Conservation (phyloP, 2,797 vertebrate species). For the Sternarchorhynchus goeldii region DNA sequence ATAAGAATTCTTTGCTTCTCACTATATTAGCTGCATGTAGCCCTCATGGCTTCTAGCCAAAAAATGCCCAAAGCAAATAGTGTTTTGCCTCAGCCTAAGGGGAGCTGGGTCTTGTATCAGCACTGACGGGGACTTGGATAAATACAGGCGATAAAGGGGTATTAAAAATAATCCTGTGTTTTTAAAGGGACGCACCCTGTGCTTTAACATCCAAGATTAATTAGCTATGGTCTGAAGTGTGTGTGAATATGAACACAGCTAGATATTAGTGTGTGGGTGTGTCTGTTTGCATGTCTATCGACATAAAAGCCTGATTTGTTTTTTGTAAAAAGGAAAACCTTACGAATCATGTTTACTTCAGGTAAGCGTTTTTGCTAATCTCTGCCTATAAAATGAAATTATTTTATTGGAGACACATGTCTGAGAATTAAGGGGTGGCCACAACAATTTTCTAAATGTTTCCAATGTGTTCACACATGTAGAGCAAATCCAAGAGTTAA, state of each 20-base stretch:
- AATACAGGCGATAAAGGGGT: slow-evolving; percentile 58
- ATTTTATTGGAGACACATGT: slow-evolving; percentile 39
- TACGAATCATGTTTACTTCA: slow-evolving; percentile 19
- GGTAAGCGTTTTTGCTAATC: slow-evolving; percentile 32
- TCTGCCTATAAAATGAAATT: slow-evolving; percentile 22
- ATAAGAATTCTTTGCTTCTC: slow-evolving; percentile 63
- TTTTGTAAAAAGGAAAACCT: slow-evolving; percentile 28
- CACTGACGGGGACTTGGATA: slow-evolving; percentile 49
- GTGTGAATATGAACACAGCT: slow-evolving; percentile 46
- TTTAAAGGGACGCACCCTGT: slow-evolving; percentile 58
- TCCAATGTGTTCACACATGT: slow-evolving; percentile 8
- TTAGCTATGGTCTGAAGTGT: slow-evolving; percentile 19
- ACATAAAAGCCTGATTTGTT: slow-evolving; percentile 16
- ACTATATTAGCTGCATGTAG: slow-evolving; percentile 66
- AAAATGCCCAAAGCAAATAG: slow-evolving; percentile 67
- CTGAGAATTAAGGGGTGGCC: not conserved
- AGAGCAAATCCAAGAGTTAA: not conserved
- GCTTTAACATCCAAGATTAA: slow-evolving; percentile 38
- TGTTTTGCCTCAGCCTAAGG: slow-evolving; percentile 57
- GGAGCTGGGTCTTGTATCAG: slow-evolving; percentile 35
- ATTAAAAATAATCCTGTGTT: slow-evolving; percentile 58
- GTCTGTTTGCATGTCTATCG: not conserved
- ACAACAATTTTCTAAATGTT: slow-evolving; percentile 18
- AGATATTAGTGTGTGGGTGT: slow-evolving; percentile 47
- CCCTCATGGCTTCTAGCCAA: slow-evolving; percentile 61